Conservation (phyloP, 2,113 vertebrate species). For the Heterotis niloticus region DNA sequence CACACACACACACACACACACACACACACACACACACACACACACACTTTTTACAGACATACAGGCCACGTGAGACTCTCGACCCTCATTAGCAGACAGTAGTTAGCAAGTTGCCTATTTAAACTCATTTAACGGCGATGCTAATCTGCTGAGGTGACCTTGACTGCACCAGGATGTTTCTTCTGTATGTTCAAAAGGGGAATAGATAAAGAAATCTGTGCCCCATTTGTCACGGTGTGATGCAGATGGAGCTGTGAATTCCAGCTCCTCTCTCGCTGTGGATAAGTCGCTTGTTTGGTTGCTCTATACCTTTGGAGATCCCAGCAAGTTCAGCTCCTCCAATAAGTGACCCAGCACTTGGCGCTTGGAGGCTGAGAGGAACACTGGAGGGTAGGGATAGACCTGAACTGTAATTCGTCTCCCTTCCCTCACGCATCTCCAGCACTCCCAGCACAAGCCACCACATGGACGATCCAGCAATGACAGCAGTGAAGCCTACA, state of each 20-base stretch:
- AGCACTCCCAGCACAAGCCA: neutral
- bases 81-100: constrained; percentile 25
- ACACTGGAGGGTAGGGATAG: neutral
- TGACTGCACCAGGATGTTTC: constrained; percentile 10
- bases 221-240: constrained; percentile 19
- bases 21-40: neutral
- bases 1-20: too few species aligned
- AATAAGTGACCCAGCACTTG: too few species aligned
- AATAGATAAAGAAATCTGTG: neutral
- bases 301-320: neutral
- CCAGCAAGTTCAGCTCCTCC: too few species aligned
- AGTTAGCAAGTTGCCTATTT: constrained; percentile 27
- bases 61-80: constrained; percentile 13
- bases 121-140: constrained; percentile 24
- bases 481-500: too few species aligned
- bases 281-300: neutral
- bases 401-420: neutral
- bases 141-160: constrained; percentile 28
- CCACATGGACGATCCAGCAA: too few species aligned
- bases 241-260: neutral
- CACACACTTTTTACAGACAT: neutral
- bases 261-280: neutral
- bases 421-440: neutral
- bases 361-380: neutral
- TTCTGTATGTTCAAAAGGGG: neutral